Evolutionary conservation across 2,797 vertebrate species (phyloP).

Genomic region (Lepus oiostolus): DNA sequence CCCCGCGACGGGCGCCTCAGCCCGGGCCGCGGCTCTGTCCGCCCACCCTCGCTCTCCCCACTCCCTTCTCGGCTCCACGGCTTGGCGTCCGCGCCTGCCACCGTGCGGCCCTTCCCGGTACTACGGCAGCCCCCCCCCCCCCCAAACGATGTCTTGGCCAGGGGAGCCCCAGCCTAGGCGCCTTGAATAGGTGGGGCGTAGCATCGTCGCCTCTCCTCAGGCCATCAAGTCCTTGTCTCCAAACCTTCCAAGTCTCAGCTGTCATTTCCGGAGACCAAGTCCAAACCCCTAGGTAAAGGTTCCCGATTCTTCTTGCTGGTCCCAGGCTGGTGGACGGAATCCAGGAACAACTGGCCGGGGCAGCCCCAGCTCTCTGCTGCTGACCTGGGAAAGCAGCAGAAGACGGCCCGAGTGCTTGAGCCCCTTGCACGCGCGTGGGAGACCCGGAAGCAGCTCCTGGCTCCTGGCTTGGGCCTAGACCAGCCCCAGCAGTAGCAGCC

Average conservation of each 20-base stretch:
- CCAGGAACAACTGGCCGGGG: not conserved
- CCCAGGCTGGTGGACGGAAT: not conserved
- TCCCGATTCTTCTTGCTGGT: not conserved
- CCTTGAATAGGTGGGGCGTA: not conserved
- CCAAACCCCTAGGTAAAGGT: not conserved
- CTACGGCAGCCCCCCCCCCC: not conserved
- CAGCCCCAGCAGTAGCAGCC: too few species aligned
- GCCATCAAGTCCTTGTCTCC: not conserved
- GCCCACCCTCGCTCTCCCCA: too few species aligned
- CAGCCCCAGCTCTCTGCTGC: too few species aligned
- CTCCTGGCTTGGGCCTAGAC: too few species aligned
- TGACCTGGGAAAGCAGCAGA: too few species aligned
- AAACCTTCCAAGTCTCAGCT: not conserved
- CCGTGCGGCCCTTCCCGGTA: constrained; percentile 35
- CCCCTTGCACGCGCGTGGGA: too few species aligned
- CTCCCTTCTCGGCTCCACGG: too few species aligned
- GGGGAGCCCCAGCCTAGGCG: accelerated
- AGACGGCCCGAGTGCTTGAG: too few species aligned
- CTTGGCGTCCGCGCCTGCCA: not conserved
- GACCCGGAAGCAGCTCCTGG: too few species aligned
- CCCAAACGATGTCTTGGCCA: accelerated
- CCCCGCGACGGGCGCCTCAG: accelerated
- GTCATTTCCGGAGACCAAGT: not conserved
- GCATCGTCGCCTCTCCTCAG: not conserved
- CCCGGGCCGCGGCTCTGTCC: too few species aligned